Base-by-base conservation (phyloP, 30 jellyfish, hydroid and myxozoan genomes). In the Sanderia malayensis region DNA sequence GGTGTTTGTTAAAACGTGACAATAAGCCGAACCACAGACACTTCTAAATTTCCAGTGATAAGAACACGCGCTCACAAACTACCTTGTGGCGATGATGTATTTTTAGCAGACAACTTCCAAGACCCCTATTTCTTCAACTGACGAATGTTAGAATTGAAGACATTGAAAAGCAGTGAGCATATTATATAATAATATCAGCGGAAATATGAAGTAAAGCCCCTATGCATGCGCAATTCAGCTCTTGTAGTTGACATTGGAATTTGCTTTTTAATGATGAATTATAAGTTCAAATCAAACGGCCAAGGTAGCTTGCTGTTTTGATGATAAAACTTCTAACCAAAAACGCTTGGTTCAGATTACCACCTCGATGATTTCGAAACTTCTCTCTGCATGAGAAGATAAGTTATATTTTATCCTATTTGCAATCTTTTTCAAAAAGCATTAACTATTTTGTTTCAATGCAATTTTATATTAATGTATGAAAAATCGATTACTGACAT, bases 41-140 rank as follows among this genome's bases (percentile, higher is more conserved):
- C 64, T 8, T 49, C 64, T 49, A 49, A 49, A 24, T 49, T 49
- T 49, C 18, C 64, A 49, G 64, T 49, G 64, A 49, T 49, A 49
- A 49, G 64, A 49, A 49, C 64, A 49, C 64, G 64, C 64, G 8
- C 18, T 19, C 3, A n/a, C n/a, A n/a, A 4, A 49, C 62, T 61
- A 72, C 87, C 57, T 62, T 67, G 53, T 46, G 58, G 79, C 49
- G 87, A 17, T 76, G 87, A 76, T 61, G 62, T 44, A 59, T 73
- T 63, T 26, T 59, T 76, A 79, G 19, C 87, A 76, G 80, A 76
- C 57, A 67, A 28, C 8, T 19, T n/a, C n/a, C n/a, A n/a, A n/a
- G n/a, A n/a, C n/a, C n/a, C n/a, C n/a, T n/a, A n/a, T n/a, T n/a
- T n/a, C n/a, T n/a, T n/a, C n/a, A n/a, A n/a, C n/a, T n/a, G n/a